phyloP scores from a whole-genome alignment of 2,113 vertebrate genomes.

The Melanocharis versteri region DNA sequence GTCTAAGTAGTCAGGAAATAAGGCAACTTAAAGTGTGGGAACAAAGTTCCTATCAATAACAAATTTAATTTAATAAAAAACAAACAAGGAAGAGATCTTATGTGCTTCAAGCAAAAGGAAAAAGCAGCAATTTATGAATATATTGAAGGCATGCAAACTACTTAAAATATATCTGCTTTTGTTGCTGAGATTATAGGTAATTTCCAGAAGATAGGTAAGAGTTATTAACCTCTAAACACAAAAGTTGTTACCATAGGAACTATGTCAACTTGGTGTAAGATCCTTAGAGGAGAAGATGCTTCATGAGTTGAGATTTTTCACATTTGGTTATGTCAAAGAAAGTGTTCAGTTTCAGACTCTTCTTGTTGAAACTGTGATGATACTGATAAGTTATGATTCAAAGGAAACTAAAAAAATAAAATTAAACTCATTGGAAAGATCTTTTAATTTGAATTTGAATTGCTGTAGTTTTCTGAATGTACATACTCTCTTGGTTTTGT shows the following conservation, averaged over 20 bases:
- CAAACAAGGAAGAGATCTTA: neutral
- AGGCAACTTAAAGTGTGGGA: neutral
- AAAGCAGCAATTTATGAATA: constrained; percentile 4
- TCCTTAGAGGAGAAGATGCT: constrained; percentile 38
- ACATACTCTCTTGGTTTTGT: neutral
- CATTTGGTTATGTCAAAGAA: constrained; percentile 51
- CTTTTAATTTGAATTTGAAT: neutral
- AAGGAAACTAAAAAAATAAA: neutral
- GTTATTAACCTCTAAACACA: constrained; percentile 53
- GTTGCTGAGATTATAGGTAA: constrained; percentile 6
- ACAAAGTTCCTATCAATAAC: neutral
- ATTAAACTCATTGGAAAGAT: neutral
- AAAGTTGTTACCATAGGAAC: neutral
- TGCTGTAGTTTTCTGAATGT: neutral
- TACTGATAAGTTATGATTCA: neutral
- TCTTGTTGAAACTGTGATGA: neutral
- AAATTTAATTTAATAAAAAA: constrained; percentile 42
- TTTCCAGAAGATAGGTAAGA: constrained; percentile 12
- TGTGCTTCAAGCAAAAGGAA: neutral
- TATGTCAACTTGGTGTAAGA: neutral
- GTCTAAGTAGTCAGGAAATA: constrained; percentile 23
- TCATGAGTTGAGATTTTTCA: neutral
- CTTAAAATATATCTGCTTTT: constrained; percentile 8
- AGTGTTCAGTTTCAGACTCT: constrained; percentile 10
- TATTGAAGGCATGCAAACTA: neutral